A percentile compares a stretch with the other conserved stretches of the same genome.
Conservation (phyloP, 2,113 vertebrate species). For the Epinephelus cyanopodus region DNA sequence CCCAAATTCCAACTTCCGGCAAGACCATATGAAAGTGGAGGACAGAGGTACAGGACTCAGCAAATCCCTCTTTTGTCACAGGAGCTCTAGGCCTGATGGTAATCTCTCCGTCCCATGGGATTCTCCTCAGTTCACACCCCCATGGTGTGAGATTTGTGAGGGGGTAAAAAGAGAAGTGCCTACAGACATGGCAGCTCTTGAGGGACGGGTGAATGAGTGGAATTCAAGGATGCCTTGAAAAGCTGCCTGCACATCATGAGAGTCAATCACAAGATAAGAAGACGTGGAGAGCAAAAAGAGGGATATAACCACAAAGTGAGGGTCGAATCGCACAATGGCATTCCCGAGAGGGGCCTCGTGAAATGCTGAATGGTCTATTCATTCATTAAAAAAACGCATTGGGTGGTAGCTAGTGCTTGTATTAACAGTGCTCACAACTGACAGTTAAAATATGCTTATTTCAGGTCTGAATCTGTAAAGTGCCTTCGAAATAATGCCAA, state of each 20-base stretch:
- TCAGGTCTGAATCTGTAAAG: slow-evolving; percentile 30
- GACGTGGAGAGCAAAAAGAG: slow-evolving; percentile 64
- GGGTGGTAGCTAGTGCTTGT: slow-evolving; percentile 56
- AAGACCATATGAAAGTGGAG: slow-evolving; percentile 56
- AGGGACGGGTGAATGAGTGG: slow-evolving; percentile 78
- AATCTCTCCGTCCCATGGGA: slow-evolving; percentile 78
- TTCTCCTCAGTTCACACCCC: slow-evolving; percentile 79
- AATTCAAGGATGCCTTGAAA: slow-evolving; percentile 79
- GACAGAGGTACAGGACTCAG: slow-evolving; percentile 64
- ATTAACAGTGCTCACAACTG: slow-evolving; percentile 53
- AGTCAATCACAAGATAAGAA: slow-evolving; percentile 79
- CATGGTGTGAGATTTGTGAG: slow-evolving; percentile 78
- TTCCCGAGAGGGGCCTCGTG: slow-evolving; percentile 75
- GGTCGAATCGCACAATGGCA: slow-evolving; percentile 73
- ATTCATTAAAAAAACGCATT: slow-evolving; percentile 67
- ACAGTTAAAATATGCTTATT: slow-evolving; percentile 51
- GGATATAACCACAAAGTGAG: slow-evolving; percentile 72
- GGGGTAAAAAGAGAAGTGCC: slow-evolving; percentile 74
- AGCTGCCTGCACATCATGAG: slow-evolving; percentile 70
- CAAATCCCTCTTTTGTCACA: slow-evolving; percentile 82
- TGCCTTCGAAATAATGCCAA: slow-evolving; percentile 14
- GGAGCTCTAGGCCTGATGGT: slow-evolving; percentile 74
- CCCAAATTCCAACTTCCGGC: slow-evolving; percentile 47
- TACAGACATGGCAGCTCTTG: slow-evolving; percentile 73
- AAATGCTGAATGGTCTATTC: slow-evolving; percentile 77